Evolutionary conservation across 2,888 invertebrate genomes (phyloP).

Genomic region (Atherix ibis): DNA sequence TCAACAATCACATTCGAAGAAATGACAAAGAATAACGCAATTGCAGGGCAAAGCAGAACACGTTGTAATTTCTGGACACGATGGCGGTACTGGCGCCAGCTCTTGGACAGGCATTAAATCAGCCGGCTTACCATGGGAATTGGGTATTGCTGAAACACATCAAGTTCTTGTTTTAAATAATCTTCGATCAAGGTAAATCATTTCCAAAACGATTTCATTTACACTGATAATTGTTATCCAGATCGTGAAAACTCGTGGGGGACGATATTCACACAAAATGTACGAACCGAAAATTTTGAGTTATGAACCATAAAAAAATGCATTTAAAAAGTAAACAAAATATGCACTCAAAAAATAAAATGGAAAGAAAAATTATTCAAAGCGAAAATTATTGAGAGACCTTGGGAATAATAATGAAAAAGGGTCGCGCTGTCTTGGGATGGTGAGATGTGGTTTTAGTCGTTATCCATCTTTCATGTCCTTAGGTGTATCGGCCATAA

Average conservation of each 20-base stretch:
- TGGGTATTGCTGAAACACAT: slow-evolving; percentile 96
- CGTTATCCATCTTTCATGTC: no score
- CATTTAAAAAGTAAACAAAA: no score
- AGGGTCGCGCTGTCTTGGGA: no score
- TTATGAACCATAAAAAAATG: neutral
- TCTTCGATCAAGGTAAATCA: slow-evolving; percentile 50
- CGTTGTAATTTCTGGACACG: slow-evolving; percentile 96
- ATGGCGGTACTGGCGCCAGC: slow-evolving; percentile 97
- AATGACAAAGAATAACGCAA: slow-evolving; percentile 4
- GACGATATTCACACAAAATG: slow-evolving; percentile 1
- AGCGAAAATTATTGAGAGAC: no score
- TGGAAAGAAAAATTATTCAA: no score
- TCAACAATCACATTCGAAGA: neutral
- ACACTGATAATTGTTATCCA: slow-evolving; percentile 32
- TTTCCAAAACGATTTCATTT: slow-evolving; percentile 20
- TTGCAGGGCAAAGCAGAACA: slow-evolving; percentile 89
- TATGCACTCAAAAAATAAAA: no score
- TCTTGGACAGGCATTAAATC: slow-evolving; percentile 99
- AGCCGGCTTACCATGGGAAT: slow-evolving; percentile 96
- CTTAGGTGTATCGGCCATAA: no score
- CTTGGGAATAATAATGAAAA: no score
- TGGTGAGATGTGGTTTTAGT: no score
- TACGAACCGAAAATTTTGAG: neutral
- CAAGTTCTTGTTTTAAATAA: slow-evolving; percentile 91
- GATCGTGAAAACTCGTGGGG: slow-evolving; percentile 19